Percentiles rank a stretch among this genome's conserved stretches.
Evolutionary conservation across 2,113 vertebrate genomes (phyloP).

Genomic region (Myotis yumanensis): DNA sequence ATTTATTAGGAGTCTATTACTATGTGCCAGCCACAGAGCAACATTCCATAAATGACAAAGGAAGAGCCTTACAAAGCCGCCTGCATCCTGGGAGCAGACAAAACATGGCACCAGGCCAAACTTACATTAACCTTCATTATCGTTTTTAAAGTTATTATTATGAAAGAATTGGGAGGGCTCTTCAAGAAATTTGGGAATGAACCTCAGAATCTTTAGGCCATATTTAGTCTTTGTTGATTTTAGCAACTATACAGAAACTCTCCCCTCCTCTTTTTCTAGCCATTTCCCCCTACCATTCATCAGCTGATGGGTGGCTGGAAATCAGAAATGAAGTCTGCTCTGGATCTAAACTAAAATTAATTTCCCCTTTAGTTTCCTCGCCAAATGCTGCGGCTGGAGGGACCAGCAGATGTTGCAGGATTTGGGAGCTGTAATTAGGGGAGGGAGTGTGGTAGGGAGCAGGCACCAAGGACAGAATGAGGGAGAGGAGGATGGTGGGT

Average conservation of each 20-base stretch:
- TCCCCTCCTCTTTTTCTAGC: neutral
- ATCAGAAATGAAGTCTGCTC: conserved; percentile 12
- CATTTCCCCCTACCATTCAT: neutral
- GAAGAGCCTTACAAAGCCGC: neutral
- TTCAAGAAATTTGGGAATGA: neutral
- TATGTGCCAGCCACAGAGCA: neutral
- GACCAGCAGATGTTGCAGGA: neutral
- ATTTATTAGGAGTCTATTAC: neutral
- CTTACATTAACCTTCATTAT: neutral
- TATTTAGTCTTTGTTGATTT: neutral
- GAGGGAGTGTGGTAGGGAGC: neutral
- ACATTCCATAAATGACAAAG: neutral
- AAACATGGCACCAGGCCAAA: neutral
- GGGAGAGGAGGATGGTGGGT: neutral
- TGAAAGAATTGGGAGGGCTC: neutral
- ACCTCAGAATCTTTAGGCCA: neutral
- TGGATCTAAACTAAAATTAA: neutral
- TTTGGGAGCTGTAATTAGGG: neutral
- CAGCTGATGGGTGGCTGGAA: neutral
- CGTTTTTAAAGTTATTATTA: neutral
- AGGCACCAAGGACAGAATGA: no score
- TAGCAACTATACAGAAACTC: neutral
- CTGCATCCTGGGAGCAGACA: neutral
- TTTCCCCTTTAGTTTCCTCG: conserved; percentile 5
- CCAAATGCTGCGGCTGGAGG: neutral